Conservation (phyloP, 2,113 vertebrate species). For the Eonycteris spelaea region DNA sequence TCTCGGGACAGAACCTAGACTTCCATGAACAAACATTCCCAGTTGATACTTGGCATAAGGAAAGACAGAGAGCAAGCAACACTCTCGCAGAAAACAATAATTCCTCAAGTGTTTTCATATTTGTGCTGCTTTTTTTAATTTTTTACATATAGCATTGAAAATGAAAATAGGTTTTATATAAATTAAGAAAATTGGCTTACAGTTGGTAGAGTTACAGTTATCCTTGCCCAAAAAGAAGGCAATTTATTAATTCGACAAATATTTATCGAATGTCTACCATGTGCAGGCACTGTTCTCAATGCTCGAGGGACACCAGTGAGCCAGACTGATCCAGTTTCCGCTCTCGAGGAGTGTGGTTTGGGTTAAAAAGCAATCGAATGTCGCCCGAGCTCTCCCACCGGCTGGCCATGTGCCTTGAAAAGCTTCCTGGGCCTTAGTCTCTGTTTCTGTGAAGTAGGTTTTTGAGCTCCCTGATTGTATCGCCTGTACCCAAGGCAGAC, state of each 20-base stretch:
- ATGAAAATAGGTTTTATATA: not conserved
- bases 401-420: not conserved
- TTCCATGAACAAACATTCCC: not conserved
- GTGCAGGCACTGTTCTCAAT: not conserved
- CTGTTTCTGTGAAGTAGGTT: not conserved
- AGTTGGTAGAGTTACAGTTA: not conserved
- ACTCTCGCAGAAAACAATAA: not conserved
- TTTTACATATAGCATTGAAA: not conserved
- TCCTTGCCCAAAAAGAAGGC: not conserved
- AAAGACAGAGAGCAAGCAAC: not conserved
- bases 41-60: not conserved
- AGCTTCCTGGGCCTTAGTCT: not conserved
- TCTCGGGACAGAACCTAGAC: not conserved
- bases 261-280: not conserved
- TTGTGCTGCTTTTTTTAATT: not conserved
- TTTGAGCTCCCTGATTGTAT: not conserved
- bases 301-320: not conserved
- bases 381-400: not conserved
- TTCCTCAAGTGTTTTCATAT: not conserved
- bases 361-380: not conserved
- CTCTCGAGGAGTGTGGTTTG: not conserved
- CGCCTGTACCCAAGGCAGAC: not conserved
- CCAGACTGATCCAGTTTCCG: not conserved
- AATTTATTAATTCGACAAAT: not conserved
- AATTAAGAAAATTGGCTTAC: not conserved